Percentiles rank a stretch among this genome's conserved stretches.
These are phyloP conservation scores for Capreolus pygargus DNA, from an alignment of 2,113 vertebrate species.

Conservation along the genomic window DNA sequence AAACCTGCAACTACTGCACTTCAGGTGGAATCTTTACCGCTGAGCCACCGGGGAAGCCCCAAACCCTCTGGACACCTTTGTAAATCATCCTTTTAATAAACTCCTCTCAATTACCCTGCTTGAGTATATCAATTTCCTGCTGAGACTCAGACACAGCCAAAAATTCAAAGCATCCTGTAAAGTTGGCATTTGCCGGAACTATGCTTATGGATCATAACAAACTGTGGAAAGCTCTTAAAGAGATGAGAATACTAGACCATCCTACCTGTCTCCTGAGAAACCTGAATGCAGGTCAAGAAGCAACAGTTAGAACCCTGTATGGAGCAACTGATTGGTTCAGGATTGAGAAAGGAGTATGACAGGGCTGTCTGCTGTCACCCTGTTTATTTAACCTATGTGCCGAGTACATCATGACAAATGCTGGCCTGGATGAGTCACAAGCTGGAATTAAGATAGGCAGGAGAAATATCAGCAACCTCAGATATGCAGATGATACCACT, in stretches of 20 bases:
- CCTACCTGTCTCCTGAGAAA: not conserved
- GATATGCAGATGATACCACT: not conserved
- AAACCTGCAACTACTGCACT: not conserved
- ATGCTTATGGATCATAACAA: not conserved
- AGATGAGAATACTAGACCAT: not conserved
- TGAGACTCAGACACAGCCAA: not conserved
- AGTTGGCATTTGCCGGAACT: not conserved
- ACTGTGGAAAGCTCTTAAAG: not conserved
- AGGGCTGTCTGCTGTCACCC: not conserved
- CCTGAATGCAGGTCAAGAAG: not conserved
- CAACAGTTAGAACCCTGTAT: not conserved
- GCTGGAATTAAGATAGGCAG: not conserved
- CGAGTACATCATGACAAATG: not conserved
- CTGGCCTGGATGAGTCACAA: not conserved
- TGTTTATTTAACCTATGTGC: not conserved
- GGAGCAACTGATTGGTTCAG: not conserved
- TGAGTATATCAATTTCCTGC: not conserved
- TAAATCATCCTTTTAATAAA: not conserved
- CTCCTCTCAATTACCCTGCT: not conserved
- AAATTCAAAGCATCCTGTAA: not conserved
- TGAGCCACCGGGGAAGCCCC: not conserved
- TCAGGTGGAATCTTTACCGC: not conserved
- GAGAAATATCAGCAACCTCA: not conserved
- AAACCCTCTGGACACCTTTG: not conserved
- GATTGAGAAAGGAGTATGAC: not conserved